A percentile compares a stretch with the other conserved stretches of the same genome.
phyloP scores from a whole-genome alignment of 2,113 vertebrate species.

The Lophochroa leadbeateri region DNA sequence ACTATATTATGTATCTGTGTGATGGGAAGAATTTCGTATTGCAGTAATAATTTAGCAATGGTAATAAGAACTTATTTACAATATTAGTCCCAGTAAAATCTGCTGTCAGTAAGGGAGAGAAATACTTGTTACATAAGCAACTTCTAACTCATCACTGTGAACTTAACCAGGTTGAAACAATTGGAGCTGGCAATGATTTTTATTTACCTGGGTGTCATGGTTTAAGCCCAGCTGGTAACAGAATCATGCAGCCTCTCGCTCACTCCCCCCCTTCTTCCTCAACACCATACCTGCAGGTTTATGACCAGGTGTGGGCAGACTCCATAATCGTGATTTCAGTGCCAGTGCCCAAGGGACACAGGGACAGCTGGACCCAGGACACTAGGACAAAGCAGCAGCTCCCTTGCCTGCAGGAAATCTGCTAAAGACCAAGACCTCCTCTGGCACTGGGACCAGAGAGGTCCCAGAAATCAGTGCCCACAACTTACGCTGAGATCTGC shows the following conservation, averaged over 20 bases:
- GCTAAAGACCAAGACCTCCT: not conserved
- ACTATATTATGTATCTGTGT: not conserved
- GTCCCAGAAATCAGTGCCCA: not conserved
- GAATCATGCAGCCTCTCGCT: not conserved
- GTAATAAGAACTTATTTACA: not conserved
- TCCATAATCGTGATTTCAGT: not conserved
- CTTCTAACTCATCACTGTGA: not conserved
- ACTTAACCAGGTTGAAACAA: not conserved
- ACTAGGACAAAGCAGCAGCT: not conserved
- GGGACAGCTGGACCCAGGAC: not conserved
- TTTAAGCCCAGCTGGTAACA: not conserved
- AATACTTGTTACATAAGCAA: rapidly evolving
- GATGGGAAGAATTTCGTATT: not conserved
- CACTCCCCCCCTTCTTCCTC: not conserved
- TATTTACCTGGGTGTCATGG: not conserved
- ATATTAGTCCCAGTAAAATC: not conserved
- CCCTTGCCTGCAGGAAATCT: not conserved
- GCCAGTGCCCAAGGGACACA: not conserved
- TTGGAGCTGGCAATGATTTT: not conserved
- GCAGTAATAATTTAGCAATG: not conserved
- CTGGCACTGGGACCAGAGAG: not conserved
- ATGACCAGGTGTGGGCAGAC: not conserved
- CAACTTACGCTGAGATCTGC: not conserved
- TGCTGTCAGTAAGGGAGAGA: not conserved
- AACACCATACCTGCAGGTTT: not conserved